Evolutionary conservation across 2,888 invertebrate genomes (phyloP), one percentile per base, ranked within the genome.

Genomic region (Heliconius erato): DNA sequence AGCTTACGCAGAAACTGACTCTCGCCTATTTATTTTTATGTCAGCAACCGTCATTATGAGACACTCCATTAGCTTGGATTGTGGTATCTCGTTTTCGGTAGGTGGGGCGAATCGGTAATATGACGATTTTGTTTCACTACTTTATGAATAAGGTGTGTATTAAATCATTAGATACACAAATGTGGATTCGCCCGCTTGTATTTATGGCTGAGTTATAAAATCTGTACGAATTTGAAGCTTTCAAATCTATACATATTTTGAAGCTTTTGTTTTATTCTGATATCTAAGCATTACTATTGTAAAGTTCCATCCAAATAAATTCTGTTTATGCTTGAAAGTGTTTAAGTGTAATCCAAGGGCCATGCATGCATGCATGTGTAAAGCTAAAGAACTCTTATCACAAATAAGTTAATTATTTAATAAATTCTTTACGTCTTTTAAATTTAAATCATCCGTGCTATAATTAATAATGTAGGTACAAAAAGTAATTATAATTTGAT

Each of bases 1-100:
- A 94, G 95, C 96, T 96, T 96, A 96, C 96, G 94, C 94, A 95
- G 95, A 95, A 95, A 95, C 96, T 92, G 96, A 95, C 93, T 95
- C 95, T 95, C 92, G 95, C 94, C 96, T 96, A 96, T 96, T 96
- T 96, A 95, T 96, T 96, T 96, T 96, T 96, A 96, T 96, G 96
- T 96, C 96, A 95, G 95, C 95, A 95, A 95, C 95, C 95, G 95
- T 95, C 96, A 95, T 96, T 95, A 95, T 95, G 95, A 94, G 95
- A 95, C 95, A 96, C 96, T 96, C 96, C 96, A 96, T 96, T 96
- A 96, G 95, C 94, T 96, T 92, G 95, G 95, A 96, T 96, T 95
- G 95, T 95, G 94, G 94, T 92, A 91, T 92, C 93, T 92, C 93
- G 95, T 94, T 95, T 95, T 96, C 94, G 94, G 95, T 95, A 92